These are phyloP conservation scores for Andrena fulva DNA, from an alignment of 2,888 invertebrate species.

Conservation along the genomic window DNA sequence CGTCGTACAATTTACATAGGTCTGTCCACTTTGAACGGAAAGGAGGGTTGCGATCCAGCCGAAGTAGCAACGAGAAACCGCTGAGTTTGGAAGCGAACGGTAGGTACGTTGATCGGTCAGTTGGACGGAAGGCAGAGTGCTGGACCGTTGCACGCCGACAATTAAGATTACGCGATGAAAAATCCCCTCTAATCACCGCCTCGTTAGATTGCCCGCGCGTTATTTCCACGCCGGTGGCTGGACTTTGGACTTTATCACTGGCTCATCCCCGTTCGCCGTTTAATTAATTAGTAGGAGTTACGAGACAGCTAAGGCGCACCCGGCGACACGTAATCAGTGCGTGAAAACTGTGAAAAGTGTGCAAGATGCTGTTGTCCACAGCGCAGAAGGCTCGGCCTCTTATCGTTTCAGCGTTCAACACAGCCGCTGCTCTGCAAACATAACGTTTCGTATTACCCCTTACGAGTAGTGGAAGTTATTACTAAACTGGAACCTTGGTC, in stretches of 20 bases:
- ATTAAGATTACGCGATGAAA: slow-evolving; percentile 57
- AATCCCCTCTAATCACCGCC: slow-evolving; percentile 38
- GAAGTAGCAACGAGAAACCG: no score
- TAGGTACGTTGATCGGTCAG: neutral
- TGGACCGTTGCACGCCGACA: slow-evolving; percentile 16
- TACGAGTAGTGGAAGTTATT: no score
- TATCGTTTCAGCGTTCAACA: neutral
- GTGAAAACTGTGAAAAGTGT: slow-evolving; percentile 16
- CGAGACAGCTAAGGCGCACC: neutral
- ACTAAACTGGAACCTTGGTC: no score
- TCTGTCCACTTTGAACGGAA: no score
- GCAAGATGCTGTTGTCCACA: no score
- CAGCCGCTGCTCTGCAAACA: neutral
- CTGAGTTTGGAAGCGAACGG: neutral
- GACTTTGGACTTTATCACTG: slow-evolving; percentile 35
- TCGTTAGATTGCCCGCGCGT: slow-evolving; percentile 34
- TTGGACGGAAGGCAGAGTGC: neutral
- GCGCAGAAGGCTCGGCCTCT: no score
- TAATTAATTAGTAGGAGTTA: slow-evolving; percentile 57
- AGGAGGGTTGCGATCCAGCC: no score
- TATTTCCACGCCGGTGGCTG: neutral
- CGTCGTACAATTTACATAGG: no score
- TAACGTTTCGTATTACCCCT: no score
- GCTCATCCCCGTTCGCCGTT: slow-evolving; percentile 35
- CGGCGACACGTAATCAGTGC: slow-evolving; percentile 30